Evolutionary conservation across 2,113 vertebrate genomes (phyloP).

Genomic region (Mandrillus leucophaeus): DNA sequence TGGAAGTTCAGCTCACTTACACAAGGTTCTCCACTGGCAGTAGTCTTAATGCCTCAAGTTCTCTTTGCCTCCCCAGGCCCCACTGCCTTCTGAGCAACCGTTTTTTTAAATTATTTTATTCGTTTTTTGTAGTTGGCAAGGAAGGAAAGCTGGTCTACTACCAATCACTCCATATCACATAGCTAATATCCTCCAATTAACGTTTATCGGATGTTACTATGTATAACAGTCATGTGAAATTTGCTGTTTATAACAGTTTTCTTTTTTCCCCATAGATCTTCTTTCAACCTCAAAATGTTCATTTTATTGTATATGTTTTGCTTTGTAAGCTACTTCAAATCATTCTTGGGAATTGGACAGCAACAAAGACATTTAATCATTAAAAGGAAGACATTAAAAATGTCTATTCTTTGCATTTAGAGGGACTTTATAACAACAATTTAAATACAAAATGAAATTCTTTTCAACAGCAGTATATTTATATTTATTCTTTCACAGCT

Average conservation of each 20-base stretch:
- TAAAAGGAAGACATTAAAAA: neutral
- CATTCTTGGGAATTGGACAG: neutral
- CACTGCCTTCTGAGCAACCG: neutral
- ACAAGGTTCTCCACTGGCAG: neutral
- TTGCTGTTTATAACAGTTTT: neutral
- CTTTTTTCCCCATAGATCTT: neutral
- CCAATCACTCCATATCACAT: neutral
- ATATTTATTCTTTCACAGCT: neutral
- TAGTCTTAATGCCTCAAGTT: neutral
- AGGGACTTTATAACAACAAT: neutral
- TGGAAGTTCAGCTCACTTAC: neutral
- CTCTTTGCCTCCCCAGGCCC: neutral
- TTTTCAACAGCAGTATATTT: neutral
- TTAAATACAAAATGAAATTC: conserved; percentile 29
- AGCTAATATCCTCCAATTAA: neutral
- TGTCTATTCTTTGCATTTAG: neutral
- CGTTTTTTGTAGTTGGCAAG: neutral
- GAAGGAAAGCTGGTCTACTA: neutral
- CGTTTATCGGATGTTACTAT: neutral
- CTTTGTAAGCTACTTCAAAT: conserved; percentile 8
- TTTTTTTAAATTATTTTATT: neutral
- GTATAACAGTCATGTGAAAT: neutral
- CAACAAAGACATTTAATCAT: conserved; percentile 22
- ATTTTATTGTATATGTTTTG: neutral
- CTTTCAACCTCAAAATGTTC: conserved; percentile 17